Evolutionary conservation across 2,797 vertebrate genomes (phyloP).

Genomic region (Notamacropus eugenii): DNA sequence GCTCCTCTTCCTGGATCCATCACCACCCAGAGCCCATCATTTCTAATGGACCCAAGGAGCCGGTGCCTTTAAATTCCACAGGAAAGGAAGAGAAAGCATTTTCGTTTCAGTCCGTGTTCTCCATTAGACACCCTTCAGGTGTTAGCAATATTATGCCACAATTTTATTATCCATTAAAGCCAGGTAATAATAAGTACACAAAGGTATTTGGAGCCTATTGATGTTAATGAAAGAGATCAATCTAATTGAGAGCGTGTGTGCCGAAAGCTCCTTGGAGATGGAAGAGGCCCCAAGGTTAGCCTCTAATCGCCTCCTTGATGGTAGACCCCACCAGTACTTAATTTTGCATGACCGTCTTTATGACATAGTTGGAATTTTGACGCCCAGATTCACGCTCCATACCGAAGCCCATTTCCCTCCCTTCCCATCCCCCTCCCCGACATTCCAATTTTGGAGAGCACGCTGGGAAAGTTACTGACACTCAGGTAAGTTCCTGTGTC

Average conservation of each 20-base stretch:
- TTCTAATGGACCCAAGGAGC: constrained; percentile 54
- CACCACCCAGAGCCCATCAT: constrained; percentile 53
- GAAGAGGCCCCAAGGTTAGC: constrained; percentile 75
- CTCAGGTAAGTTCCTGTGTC: constrained; percentile 36
- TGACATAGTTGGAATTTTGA: constrained; percentile 79
- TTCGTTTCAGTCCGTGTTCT: constrained; percentile 73
- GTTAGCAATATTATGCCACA: constrained; percentile 82
- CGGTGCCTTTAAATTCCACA: constrained; percentile 73
- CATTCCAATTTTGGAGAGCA: constrained; percentile 55
- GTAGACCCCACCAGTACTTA: constrained; percentile 66
- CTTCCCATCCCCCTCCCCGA: constrained; percentile 46
- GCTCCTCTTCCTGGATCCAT: neutral
- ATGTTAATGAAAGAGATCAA: constrained; percentile 85
- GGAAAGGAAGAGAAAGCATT: constrained; percentile 59
- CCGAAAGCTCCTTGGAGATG: constrained; percentile 73
- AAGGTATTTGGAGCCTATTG: constrained; percentile 84
- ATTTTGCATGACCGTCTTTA: constrained; percentile 79
- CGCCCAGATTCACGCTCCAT: constrained; percentile 55
- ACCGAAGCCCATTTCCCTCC: constrained; percentile 55
- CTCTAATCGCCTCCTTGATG: constrained; percentile 77
- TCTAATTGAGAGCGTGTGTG: constrained; percentile 77
- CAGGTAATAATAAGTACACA: constrained; percentile 79
- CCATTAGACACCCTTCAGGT: constrained; percentile 87
- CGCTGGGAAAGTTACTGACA: constrained; percentile 41
- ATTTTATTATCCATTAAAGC: constrained; percentile 84